phyloP scores from a whole-genome alignment of 1,140 invertebrate genomes.

The Cataglyphis hispanica region DNA sequence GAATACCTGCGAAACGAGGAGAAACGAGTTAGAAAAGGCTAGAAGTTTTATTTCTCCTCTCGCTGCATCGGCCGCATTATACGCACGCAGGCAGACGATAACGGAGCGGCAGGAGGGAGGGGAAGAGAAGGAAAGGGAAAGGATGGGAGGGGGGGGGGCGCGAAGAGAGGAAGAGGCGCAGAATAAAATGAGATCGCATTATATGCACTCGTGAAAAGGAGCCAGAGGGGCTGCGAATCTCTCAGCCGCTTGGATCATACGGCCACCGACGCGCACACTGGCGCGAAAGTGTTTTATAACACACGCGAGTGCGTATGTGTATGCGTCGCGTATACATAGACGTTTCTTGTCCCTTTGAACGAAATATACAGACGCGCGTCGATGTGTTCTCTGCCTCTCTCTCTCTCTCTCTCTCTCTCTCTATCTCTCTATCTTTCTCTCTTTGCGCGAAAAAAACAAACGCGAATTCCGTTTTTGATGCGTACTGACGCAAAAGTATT shows the following conservation, averaged over 20 bases:
- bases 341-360: constrained; percentile 47
- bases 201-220: constrained; percentile 74
- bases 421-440: background rate
- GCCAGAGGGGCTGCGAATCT: constrained; percentile 59
- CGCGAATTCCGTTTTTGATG: constrained; percentile 53
- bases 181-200: constrained; percentile 78
- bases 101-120: constrained; percentile 19
- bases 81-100: constrained; percentile 72
- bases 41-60: constrained; percentile 21
- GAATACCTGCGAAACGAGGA: constrained; percentile 51
- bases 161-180: constrained; percentile 51
- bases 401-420: no score
- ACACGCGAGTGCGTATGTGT: background rate
- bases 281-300: constrained; percentile 45
- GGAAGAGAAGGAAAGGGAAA: no score
- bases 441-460: constrained; percentile 47
- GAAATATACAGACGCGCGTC: background rate
- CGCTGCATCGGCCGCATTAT: constrained; percentile 58
- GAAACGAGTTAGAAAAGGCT: constrained; percentile 64
- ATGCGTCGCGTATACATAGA: background rate
- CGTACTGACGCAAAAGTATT: constrained; percentile 47
- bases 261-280: constrained; percentile 20
- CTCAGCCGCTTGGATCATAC: constrained; percentile 41
- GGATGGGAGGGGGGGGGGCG: background rate
- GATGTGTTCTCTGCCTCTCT: constrained; percentile 2